A percentile compares a stretch with the other conserved stretches of the same genome.
phyloP scores from a whole-genome alignment of 1,140 invertebrate genomes.

The Drosophila littoralis region DNA sequence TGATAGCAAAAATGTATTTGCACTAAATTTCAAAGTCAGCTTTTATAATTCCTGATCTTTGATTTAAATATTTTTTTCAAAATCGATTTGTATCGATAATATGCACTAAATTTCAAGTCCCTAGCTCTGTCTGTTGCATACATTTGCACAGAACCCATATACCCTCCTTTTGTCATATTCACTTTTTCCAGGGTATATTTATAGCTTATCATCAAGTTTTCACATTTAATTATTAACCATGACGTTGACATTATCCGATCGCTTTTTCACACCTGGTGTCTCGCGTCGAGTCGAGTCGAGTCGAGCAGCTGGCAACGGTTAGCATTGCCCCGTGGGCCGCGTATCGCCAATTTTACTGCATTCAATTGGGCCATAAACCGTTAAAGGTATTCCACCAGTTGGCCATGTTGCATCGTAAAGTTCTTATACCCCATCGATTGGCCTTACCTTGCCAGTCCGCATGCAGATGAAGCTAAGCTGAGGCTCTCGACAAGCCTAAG shows the following conservation, averaged over 20 bases:
- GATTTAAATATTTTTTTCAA: no score
- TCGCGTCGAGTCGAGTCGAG: neutral
- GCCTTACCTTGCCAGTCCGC: neutral
- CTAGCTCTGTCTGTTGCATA: no score
- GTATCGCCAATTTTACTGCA: slow-evolving; percentile 26
- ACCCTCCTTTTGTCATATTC: neutral
- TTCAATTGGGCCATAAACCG: slow-evolving; percentile 29
- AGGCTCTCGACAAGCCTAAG: neutral
- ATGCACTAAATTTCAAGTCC: no score
- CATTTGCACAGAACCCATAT: neutral
- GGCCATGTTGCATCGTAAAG: neutral
- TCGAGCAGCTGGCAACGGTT: slow-evolving; percentile 3
- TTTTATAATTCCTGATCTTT: no score
- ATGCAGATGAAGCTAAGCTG: neutral
- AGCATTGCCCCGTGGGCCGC: neutral
- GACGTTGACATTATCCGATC: slow-evolving; percentile 14
- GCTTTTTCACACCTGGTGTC: slow-evolving; percentile 4
- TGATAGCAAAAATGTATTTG: no score
- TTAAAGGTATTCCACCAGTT: slow-evolving; percentile 2
- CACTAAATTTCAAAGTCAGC: no score
- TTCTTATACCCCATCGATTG: neutral
- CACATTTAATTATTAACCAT: slow-evolving; percentile 2
- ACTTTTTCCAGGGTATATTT: no score
- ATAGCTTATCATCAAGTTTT: no score
- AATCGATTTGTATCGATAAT: no score